Evolutionary conservation across 1,140 invertebrate species (phyloP), one percentile per base, ranked within the genome.

Genomic region (Conopomorpha cramerella): DNA sequence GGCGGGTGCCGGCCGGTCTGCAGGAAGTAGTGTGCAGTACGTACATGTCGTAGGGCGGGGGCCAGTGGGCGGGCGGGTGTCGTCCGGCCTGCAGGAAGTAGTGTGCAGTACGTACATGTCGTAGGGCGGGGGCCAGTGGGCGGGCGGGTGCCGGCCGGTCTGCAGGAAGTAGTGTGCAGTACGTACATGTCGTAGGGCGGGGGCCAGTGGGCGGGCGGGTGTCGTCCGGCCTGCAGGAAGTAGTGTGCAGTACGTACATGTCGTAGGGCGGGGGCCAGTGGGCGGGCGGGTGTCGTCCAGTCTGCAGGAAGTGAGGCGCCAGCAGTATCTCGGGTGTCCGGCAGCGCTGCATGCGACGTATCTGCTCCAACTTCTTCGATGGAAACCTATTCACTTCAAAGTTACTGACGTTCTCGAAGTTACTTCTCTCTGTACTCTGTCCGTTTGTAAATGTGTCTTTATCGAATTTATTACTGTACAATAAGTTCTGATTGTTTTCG

Each of bases 321-420:
- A 92, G 61, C 16, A 92, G 59, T 33, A 92, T 86, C 71, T 92
- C 89, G 0, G 89, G 86, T 1, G 88, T 90, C 40, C 89, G 74
- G 30, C 82, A 83, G 8, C 85, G 59, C 45, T 81, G 81, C 59
- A 77, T 65, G 57, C 73, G 76, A 44, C 63, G 51, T 48, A 61
- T 47, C 36, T 65, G 59, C 33, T 76, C 68, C 48, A 57, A 54
- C 38, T 60, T 68, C 51, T 61, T 64, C 7, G n/a, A n/a, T n/a
- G n/a, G n/a, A n/a, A n/a, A n/a, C n/a, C n/a, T n/a, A n/a, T n/a
- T n/a, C n/a, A n/a, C n/a, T n/a, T n/a, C n/a, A n/a, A n/a, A n/a
- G n/a, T n/a, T n/a, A n/a, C n/a, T n/a, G n/a, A n/a, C n/a, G n/a
- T n/a, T n/a, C n/a, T n/a, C n/a, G n/a, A n/a, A n/a, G n/a, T n/a